Evolutionary conservation across 1,140 invertebrate genomes (phyloP).

Genomic region (Limonius californicus): DNA sequence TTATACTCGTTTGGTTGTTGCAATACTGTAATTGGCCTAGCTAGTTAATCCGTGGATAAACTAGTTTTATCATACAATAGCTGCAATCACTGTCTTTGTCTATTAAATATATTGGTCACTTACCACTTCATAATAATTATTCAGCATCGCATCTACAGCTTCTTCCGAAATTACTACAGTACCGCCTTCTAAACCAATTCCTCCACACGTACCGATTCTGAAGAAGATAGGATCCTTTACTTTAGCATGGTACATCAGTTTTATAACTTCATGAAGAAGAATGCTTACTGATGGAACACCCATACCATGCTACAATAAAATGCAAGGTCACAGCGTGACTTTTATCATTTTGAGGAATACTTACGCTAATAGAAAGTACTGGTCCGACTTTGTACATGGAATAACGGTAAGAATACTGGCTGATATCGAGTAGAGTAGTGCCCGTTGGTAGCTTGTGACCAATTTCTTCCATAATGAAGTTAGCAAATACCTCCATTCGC

Average conservation of each 20-base stretch:
- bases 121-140: constrained; percentile 63
- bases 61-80: too few species aligned
- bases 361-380: constrained; percentile 86
- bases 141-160: constrained; percentile 63
- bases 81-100: too few species aligned
- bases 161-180: constrained; percentile 70
- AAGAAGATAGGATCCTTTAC: constrained; percentile 72
- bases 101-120: too few species aligned
- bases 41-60: too few species aligned
- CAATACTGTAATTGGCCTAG: too few species aligned
- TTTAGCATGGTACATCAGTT: constrained; percentile 71
- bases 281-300: constrained; percentile 77
- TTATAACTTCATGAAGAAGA: constrained; percentile 77
- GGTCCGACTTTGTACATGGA: constrained; percentile 98
- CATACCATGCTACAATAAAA: constrained; percentile 73
- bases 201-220: constrained; percentile 78
- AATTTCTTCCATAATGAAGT: constrained; percentile 87
- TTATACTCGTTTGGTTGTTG: too few species aligned
- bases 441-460: constrained; percentile 85
- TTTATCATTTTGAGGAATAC: too few species aligned
- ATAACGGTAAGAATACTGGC: constrained; percentile 89
- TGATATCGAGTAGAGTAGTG: constrained; percentile 83
- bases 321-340: too few species aligned
- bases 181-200: constrained; percentile 68
- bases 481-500: constrained; percentile 90